Evolutionary conservation across 2,113 vertebrate genomes (phyloP), one percentile per base, ranked within the genome.

Genomic region (Porphyrio hochstetteri): DNA sequence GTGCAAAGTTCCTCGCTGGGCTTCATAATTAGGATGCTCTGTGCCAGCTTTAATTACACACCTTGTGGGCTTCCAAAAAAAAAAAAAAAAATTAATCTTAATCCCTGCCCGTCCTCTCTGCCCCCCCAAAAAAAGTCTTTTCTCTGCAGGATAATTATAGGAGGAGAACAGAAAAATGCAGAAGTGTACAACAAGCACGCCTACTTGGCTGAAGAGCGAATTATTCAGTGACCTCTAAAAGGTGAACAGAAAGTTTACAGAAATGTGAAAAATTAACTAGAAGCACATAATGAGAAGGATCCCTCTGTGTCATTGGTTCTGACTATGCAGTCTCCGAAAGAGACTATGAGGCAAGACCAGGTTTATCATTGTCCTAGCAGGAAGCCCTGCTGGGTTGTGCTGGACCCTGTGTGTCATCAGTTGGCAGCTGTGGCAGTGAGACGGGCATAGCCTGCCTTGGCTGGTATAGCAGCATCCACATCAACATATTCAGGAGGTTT

Each of bases 21-120:
- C 97, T 97, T 97, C 11, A 16, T 97, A 98, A 97, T 97, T 96
- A 98, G 91, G 89, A 93, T 96, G 90, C 91, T 95, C 65, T 86
- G 90, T 96, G 88, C 79, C 92, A 96, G 94, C 93, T 97, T 97
- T 97, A 93, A 92, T 88, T 59, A 92, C 87, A 64, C 90, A 95
- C 65, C 76, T 97, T 5, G 3, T 93, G 83, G 72, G 81, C 76
- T 84, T 82, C 88, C 20, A 77, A 29, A 78, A 36, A 57, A 57
- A 36, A 25, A 52, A 60, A 57, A 52, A 94, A 90, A 55, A 87
- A 52, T 60, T 65, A 70, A 91, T 78, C 79, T 93, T 97, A 81
- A 88, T 90, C 72, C 42, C 16, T 44, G 16, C 42, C 42, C 40
- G n/a, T n/a, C 40, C 40, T 90, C 72, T 16, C 16, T 17, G 13